Conservation (phyloP, 2,113 vertebrate genomes). For the Dasypus novemcinctus region DNA sequence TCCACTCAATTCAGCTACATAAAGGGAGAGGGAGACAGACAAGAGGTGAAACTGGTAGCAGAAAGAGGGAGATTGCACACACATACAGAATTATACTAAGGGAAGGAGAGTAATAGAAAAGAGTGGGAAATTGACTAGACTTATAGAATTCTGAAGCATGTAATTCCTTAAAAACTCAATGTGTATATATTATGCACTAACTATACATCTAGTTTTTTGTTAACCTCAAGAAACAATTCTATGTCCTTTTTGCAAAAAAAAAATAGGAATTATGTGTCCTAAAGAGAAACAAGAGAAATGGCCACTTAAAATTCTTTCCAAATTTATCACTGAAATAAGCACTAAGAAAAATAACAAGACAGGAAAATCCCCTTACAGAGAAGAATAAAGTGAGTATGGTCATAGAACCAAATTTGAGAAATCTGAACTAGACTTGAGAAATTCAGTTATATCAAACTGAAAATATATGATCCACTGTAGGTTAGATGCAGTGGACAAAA, state of each 20-base stretch:
- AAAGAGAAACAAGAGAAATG: neutral
- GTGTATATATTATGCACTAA: neutral
- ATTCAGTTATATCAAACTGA: neutral
- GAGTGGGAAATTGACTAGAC: neutral
- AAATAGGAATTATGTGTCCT: neutral
- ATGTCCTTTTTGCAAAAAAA: neutral
- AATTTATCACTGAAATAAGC: neutral
- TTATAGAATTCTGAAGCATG: neutral
- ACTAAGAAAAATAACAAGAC: conserved; percentile 34
- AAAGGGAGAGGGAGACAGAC: neutral
- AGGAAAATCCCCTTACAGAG: neutral
- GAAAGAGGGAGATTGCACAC: neutral
- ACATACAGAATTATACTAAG: neutral
- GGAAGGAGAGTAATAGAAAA: neutral
- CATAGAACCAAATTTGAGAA: neutral
- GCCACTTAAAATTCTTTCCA: neutral
- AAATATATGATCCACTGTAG: neutral
- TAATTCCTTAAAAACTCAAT: neutral
- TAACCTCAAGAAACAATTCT: neutral
- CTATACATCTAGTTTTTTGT: neutral
- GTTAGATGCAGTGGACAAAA: neutral
- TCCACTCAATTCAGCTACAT: neutral
- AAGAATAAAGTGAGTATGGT: neutral
- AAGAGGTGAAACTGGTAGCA: neutral
- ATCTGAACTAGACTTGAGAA: neutral